phyloP scores from a whole-genome alignment of 2,113 vertebrate species.

The Bambusicola thoracicus region DNA sequence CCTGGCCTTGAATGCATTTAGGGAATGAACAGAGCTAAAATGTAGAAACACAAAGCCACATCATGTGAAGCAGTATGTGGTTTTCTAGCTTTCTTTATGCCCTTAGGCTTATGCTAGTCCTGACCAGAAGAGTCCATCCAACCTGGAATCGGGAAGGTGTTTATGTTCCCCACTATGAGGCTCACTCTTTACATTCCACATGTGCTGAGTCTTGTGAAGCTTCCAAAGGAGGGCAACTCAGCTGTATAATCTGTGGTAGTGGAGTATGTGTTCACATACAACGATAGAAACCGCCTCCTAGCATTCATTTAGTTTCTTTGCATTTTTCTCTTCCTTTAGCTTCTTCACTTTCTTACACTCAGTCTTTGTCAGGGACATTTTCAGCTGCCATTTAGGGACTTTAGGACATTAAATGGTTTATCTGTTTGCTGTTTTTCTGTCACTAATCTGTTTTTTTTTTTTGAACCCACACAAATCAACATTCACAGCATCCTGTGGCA shows the following conservation, averaged over 20 bases:
- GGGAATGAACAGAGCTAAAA: fast-evolving
- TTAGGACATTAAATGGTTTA: neutral
- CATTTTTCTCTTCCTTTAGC: neutral
- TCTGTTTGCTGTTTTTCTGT: neutral
- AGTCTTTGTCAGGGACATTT: neutral
- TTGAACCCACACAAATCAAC: neutral
- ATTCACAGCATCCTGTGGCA: neutral
- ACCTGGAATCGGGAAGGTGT: fast-evolving
- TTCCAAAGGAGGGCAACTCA: neutral
- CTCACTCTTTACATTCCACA: neutral
- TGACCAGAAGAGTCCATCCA: neutral
- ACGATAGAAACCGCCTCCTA: neutral
- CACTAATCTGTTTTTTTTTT: neutral
- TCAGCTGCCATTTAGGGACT: neutral
- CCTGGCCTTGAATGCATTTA: too few relatives aligned
- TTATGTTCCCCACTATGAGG: neutral
- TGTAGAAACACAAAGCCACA: neutral
- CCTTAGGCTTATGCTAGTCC: neutral
- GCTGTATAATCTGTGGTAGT: neutral
- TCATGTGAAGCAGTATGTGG: neutral
- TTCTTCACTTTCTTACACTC: neutral
- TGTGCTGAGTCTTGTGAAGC: neutral
- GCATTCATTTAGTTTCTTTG: neutral
- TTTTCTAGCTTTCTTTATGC: neutral
- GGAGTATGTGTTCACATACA: fast-evolving